These are phyloP conservation scores for Lasioglossum vierecki DNA, from an alignment of 2,888 invertebrate species.

Conservation along the genomic window DNA sequence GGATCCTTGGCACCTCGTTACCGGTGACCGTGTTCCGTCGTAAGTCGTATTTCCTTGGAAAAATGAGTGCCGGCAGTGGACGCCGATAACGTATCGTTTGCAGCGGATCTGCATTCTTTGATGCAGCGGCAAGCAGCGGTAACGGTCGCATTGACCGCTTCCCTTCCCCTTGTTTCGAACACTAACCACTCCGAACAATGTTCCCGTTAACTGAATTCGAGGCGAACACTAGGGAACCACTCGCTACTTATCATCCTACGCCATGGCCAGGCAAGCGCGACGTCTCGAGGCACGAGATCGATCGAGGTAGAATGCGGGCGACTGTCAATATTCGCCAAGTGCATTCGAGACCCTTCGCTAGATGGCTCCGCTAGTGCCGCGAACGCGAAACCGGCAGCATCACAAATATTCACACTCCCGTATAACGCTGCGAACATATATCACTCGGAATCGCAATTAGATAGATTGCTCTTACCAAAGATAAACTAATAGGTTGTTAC, in stretches of 20 bases:
- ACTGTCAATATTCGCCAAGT: slow-evolving; percentile 11
- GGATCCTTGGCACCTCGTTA: slow-evolving; percentile 22
- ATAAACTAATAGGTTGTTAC: neutral
- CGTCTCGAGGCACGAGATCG: slow-evolving; percentile 36
- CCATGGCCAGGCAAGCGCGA: slow-evolving; percentile 27
- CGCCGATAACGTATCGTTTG: slow-evolving; percentile 50
- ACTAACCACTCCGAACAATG: neutral
- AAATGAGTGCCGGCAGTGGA: slow-evolving; percentile 50
- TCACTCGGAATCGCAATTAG: neutral
- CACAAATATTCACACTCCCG: neutral
- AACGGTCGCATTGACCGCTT: slow-evolving; percentile 34
- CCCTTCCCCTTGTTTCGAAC: neutral
- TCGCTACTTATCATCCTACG: slow-evolving; percentile 27
- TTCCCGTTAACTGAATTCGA: neutral
- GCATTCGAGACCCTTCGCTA: neutral
- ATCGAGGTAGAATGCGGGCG: slow-evolving; percentile 34
- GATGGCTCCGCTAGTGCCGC: slow-evolving; percentile 30
- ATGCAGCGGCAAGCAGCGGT: slow-evolving; percentile 24
- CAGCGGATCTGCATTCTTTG: slow-evolving; percentile 52
- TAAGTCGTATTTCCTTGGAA: slow-evolving; percentile 2
- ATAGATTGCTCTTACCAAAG: neutral
- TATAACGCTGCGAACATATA: neutral
- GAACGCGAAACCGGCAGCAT: slow-evolving; percentile 6
- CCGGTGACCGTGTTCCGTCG: slow-evolving; percentile 13
- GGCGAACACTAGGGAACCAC: neutral